phyloP scores from a whole-genome alignment of 2,113 vertebrate species.

The Elaphurus davidianus region DNA sequence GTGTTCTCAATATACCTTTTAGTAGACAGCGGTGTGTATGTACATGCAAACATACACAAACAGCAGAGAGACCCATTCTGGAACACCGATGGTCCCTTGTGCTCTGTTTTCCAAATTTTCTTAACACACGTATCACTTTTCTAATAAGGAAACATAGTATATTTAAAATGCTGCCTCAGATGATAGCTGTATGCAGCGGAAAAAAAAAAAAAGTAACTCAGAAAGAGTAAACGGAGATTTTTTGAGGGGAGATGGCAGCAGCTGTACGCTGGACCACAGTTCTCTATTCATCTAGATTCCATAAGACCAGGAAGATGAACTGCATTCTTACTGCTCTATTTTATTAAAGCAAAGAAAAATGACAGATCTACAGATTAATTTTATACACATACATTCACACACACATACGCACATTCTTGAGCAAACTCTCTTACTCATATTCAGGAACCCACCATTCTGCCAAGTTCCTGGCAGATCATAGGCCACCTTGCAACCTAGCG shows the following conservation, averaged over 20 bases:
- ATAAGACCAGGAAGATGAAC: not conserved
- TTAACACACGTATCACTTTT: not conserved
- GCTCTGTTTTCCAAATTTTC: not conserved
- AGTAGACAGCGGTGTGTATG: not conserved
- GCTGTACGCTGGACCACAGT: not conserved
- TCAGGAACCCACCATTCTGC: not conserved
- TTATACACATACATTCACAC: not conserved
- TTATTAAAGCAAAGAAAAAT: slow-evolving; percentile 12
- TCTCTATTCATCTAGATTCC: not conserved
- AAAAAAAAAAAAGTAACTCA: not conserved
- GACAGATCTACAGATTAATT: not conserved
- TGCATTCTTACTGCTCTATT: not conserved
- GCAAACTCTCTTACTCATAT: not conserved
- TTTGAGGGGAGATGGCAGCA: not conserved
- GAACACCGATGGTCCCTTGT: not conserved
- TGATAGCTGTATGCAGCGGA: not conserved
- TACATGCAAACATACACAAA: not conserved
- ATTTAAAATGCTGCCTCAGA: not conserved
- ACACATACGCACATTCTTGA: not conserved
- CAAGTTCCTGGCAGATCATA: not conserved
- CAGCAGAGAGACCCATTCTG: not conserved
- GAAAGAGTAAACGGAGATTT: not conserved
- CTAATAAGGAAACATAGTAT: not conserved
- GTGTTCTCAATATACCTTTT: not conserved
- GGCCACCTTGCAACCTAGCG: not conserved